Conservation (phyloP, 2,113 vertebrate genomes). For the Urocolius indicus region DNA sequence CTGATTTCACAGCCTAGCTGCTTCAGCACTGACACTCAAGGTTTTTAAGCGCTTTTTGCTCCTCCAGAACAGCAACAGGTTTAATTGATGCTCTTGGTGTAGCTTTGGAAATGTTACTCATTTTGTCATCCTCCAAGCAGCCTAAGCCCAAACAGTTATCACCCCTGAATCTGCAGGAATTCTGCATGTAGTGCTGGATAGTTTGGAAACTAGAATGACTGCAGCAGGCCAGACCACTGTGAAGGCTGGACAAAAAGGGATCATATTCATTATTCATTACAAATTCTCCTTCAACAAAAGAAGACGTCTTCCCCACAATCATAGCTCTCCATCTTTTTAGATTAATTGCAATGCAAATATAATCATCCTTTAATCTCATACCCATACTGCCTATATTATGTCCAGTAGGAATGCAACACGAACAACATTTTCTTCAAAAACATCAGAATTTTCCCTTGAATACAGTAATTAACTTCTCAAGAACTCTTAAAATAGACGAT, state of each 20-base stretch:
- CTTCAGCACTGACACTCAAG: background rate
- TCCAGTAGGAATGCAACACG: background rate
- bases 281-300: background rate
- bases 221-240: background rate
- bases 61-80: background rate
- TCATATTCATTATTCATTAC: background rate
- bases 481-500: background rate
- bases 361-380: background rate
- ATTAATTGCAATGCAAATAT: background rate
- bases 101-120: background rate
- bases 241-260: background rate
- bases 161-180: background rate
- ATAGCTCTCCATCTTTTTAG: background rate
- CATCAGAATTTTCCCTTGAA: background rate
- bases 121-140: background rate
- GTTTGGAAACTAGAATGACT: background rate
- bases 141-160: background rate
- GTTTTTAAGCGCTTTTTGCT: background rate
- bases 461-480: background rate
- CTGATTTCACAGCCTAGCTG: background rate
- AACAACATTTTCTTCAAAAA: background rate
- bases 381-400: background rate
- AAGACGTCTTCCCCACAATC: fast-evolving
- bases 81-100: background rate
- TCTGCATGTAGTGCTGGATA: fast-evolving